Evolutionary conservation across 1,140 invertebrate genomes (phyloP).

Genomic region (Sitophilus oryzae): DNA sequence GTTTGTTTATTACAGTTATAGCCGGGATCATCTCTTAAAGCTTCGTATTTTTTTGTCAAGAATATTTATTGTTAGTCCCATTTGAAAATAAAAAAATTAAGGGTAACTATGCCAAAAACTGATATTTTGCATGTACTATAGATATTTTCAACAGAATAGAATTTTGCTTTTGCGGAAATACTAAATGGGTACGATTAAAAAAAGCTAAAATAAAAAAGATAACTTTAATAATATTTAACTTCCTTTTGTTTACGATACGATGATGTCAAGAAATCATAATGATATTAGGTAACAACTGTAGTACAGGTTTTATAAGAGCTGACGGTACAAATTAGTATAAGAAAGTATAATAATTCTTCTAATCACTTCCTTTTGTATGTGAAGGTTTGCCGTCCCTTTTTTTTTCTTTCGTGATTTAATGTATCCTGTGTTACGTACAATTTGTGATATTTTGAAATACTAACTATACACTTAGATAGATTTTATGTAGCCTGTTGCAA

Average conservation of each 20-base stretch:
- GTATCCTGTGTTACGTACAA: conserved; percentile 9
- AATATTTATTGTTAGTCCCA: too few species aligned
- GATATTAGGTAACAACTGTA: conserved; percentile 13
- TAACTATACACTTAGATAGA: too few species aligned
- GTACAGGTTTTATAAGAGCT: conserved; percentile 10
- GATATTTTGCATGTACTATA: too few species aligned
- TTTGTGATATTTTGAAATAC: conserved; percentile 1
- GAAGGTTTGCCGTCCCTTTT: conserved; percentile 9
- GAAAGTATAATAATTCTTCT: conserved; percentile 22
- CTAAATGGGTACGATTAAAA: not conserved
- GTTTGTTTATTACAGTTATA: too few species aligned
- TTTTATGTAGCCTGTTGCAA: too few species aligned
- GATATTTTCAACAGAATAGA: too few species aligned
- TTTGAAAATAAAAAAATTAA: too few species aligned
- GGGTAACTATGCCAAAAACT: too few species aligned
- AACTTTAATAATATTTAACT: conserved; percentile 19
- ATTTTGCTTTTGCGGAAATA: conserved; percentile 17
- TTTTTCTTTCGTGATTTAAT: conserved; percentile 2
- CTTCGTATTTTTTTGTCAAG: too few species aligned
- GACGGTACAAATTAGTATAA: conserved; percentile 12
- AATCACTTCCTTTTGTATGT: conserved; percentile 20
- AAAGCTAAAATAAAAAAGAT: not conserved
- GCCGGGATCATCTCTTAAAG: too few species aligned
- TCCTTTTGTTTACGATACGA: conserved; percentile 6
- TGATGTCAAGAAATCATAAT: conserved; percentile 3